Evolutionary conservation across 2,113 vertebrate species (phyloP), one percentile per base, ranked within the genome.

Genomic region (Spea bombifrons): DNA sequence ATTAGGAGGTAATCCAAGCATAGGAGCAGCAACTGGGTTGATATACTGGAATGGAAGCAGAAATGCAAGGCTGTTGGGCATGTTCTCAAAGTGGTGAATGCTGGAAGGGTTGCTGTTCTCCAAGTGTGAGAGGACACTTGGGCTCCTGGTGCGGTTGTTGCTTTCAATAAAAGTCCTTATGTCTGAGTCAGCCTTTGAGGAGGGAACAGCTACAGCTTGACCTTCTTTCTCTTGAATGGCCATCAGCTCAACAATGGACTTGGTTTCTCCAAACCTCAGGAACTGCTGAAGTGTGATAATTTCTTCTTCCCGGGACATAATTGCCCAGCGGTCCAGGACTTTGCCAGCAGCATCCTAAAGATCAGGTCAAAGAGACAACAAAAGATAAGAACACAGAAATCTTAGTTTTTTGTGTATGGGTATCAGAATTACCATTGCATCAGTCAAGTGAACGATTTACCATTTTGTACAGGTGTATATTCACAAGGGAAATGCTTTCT

Each of bases 261-360:
- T 99, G 71, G 97, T 99, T 90, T 99, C 97, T 88, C 97, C 97
- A 88, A 99, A 99, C 88, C 97, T 94, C 85, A 99, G 88, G 88
- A 99, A 99, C 89, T 99, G 97, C 94, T 99, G 97, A 87, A 99
- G 94, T 90, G 97, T 99, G 91, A 99, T 99, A 90, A 99, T 99
- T 90, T 99, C 97, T 84, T 99, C 97, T 94, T 99, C 97, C 86
- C 97, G 91, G 86, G 97, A 99, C 97, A 99, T 99, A 90, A 99
- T 99, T 89, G 94, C 94, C 97, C 97, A 99, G 87, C 97, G 96
- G 92, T 99, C 97, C 90, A 99, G 90, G 89, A 99, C 97, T 91
- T 99, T 99, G 94, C 97, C 97, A 87, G 96, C 97, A 95, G 96
- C 91, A 91, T 99, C 97, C 97, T 99, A 91, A 81, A 94, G 90